phyloP scores from a whole-genome alignment of 2,113 vertebrate species.

The Apaloderma vittatum region DNA sequence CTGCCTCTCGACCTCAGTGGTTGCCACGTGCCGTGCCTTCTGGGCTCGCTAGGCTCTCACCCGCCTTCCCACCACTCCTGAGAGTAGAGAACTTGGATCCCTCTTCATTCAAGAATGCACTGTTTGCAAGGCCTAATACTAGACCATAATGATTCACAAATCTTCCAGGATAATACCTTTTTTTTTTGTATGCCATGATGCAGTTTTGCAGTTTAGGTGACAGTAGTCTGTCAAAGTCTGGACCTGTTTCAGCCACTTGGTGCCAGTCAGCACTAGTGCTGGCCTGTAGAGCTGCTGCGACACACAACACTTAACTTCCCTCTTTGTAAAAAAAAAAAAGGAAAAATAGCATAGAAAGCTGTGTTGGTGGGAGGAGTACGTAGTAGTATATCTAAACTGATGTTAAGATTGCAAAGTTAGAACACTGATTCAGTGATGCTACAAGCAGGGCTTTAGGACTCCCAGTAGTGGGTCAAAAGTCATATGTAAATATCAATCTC shows the following conservation, averaged over 20 bases:
- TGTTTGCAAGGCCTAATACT: neutral
- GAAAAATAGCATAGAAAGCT: neutral
- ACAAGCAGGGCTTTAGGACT: neutral
- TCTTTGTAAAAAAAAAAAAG: neutral
- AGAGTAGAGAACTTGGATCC: neutral
- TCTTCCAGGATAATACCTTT: neutral
- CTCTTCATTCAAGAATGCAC: neutral
- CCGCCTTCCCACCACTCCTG: neutral
- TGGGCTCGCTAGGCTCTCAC: neutral
- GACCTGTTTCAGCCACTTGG: neutral
- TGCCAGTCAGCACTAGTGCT: neutral
- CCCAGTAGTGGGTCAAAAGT: neutral
- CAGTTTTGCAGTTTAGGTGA: neutral
- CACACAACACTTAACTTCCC: neutral
- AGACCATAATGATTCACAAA: neutral
- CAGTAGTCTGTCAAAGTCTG: neutral
- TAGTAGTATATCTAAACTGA: neutral
- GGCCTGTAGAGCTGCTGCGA: neutral
- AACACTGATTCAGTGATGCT: neutral
- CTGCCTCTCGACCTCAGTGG: accelerated
- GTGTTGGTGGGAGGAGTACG: neutral
- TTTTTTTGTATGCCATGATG: neutral
- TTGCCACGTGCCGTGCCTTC: neutral
- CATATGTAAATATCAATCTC: neutral
- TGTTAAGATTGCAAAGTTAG: neutral